Conservation (phyloP, 2,113 vertebrate genomes). For the Etheostoma spectabile region DNA sequence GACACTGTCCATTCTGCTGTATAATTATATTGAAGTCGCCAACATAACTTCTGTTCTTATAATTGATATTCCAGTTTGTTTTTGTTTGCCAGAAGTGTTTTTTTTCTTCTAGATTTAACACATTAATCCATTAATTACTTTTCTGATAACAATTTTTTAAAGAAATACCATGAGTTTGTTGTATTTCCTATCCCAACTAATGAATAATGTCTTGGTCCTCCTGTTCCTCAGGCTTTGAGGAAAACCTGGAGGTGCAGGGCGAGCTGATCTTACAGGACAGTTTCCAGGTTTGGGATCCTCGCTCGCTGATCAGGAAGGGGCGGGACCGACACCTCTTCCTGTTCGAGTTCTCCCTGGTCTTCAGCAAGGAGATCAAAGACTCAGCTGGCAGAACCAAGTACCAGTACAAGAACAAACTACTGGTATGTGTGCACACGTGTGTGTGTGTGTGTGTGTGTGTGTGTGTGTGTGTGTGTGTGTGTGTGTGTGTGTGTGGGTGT, state of each 20-base stretch:
- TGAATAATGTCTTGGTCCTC: too few species aligned
- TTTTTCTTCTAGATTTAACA: neutral
- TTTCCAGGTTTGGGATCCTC: slow-evolving; percentile 99
- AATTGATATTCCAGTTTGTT: too few species aligned
- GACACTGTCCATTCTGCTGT: neutral
- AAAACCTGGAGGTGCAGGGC: slow-evolving; percentile 96
- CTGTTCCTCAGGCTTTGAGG: slow-evolving; percentile 90
- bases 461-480: neutral
- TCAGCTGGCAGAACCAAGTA: slow-evolving; percentile 98
- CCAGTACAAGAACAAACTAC: slow-evolving; percentile 98
- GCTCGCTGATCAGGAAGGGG: slow-evolving; percentile 97
- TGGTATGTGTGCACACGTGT: slow-evolving; percentile 81
- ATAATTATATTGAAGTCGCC: neutral
- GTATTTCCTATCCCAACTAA: neutral
- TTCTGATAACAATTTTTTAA: neutral
- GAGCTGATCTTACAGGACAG: slow-evolving; percentile 98
- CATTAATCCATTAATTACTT: neutral
- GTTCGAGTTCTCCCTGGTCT: slow-evolving; percentile 97
- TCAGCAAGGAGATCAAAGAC: slow-evolving; percentile 99
- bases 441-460: neutral
- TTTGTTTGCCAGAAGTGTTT: neutral
- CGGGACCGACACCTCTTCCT: slow-evolving; percentile 98
- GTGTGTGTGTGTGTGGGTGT: neutral
- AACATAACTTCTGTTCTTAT: neutral
- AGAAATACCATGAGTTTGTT: neutral